Evolutionary conservation across 2,113 vertebrate genomes (phyloP).

Genomic region (Ovis aries): ARS-UI_Ramb_v3.0 NC_056063.1:57135501-57136000

Average conservation of each 20-base stretch:
- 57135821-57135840: not conserved
- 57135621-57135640: not conserved
- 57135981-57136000: not conserved
- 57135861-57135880: not conserved
- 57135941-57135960: not conserved
- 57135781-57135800: not conserved
- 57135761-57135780: not conserved
- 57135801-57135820: not conserved
- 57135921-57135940: not conserved
- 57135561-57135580: not conserved
- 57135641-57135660: not conserved
- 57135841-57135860: not conserved
- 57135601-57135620: not conserved
- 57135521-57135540: not conserved
- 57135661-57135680: not conserved
- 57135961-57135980: not conserved
- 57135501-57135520: not conserved
- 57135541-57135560: accelerated
- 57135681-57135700: not conserved
- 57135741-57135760: not conserved
- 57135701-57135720: not conserved
- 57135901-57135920: not conserved
- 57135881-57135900: not conserved
- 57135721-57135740: accelerated
- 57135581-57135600: not conserved